phyloP scores from a whole-genome alignment of 2,113 vertebrate species.

The Sphyrna mokarran region DNA sequence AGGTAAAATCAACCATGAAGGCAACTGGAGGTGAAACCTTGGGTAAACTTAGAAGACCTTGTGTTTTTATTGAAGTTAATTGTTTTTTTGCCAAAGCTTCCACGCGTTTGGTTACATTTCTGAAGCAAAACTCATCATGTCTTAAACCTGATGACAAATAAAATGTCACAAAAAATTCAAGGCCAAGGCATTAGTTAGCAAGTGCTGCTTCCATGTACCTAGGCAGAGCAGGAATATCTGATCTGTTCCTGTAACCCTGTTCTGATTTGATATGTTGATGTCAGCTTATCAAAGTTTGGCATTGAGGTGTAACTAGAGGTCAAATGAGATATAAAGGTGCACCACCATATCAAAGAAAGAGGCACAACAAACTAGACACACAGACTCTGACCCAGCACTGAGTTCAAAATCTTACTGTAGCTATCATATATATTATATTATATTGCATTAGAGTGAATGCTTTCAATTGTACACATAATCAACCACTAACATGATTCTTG shows the following conservation, averaged over 20 bases:
- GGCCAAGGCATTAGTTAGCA: not conserved
- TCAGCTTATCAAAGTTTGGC: not conserved
- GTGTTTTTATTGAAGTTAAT: not conserved
- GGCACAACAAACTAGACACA: too few species aligned
- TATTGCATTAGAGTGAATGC: not conserved
- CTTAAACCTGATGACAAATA: not conserved
- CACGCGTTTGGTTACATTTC: not conserved
- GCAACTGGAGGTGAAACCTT: not conserved
- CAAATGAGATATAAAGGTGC: not conserved
- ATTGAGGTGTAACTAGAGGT: not conserved
- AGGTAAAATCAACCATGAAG: not conserved
- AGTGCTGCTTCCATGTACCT: not conserved
- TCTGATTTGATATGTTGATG: not conserved
- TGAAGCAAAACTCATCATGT: not conserved
- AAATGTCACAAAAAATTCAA: not conserved
- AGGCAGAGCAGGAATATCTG: not conserved
- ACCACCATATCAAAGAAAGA: not conserved
- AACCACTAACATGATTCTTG: too few species aligned
- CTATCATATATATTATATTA: not conserved
- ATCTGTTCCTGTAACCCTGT: not conserved
- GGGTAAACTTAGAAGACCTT: not conserved
- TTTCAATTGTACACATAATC: not conserved
- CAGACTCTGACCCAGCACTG: not conserved
- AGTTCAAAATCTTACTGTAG: not conserved
- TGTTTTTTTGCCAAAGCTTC: not conserved